A percentile compares a stretch with the other conserved stretches of the same genome.
Evolutionary conservation across 2,113 vertebrate genomes (phyloP).

Genomic region (Callaeas wilsoni): DNA sequence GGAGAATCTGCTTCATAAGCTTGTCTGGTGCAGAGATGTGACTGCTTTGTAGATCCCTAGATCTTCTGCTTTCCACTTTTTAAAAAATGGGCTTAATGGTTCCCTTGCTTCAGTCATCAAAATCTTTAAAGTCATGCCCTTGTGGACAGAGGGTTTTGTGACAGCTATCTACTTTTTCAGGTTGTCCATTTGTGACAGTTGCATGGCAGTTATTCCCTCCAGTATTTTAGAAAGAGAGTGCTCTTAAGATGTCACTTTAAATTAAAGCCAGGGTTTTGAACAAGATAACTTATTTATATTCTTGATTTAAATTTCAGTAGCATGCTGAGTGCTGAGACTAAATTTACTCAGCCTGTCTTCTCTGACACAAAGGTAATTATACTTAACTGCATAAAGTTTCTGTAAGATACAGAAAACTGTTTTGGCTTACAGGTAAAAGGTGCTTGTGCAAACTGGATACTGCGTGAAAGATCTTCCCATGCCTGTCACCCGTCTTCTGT

Average conservation of each 20-base stretch:
- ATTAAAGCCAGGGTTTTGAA: conserved; percentile 64
- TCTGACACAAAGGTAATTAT: neutral
- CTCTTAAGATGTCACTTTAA: conserved; percentile 74
- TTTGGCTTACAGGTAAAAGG: neutral
- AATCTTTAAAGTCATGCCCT: neutral
- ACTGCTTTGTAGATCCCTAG: neutral
- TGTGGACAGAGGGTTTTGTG: neutral
- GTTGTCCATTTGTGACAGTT: conserved; percentile 39
- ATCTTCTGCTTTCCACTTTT: neutral
- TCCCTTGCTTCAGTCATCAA: neutral
- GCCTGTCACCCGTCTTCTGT: neutral
- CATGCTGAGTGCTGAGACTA: conserved; percentile 46
- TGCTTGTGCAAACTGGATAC: neutral
- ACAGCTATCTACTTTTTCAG: conserved; percentile 4
- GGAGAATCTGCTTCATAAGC: neutral
- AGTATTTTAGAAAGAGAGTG: conserved; percentile 44
- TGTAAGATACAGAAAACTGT: neutral
- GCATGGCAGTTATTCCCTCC: conserved; percentile 38
- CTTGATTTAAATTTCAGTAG: conserved; percentile 67
- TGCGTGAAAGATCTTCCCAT: neutral
- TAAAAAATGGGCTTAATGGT: neutral
- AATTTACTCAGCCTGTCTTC: conserved; percentile 25
- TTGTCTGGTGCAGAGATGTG: neutral
- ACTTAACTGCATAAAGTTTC: conserved; percentile 10
- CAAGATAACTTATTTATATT: conserved; percentile 74